Base-by-base conservation (phyloP, 1,140 invertebrate species). In the Microplitis demolitor region DNA sequence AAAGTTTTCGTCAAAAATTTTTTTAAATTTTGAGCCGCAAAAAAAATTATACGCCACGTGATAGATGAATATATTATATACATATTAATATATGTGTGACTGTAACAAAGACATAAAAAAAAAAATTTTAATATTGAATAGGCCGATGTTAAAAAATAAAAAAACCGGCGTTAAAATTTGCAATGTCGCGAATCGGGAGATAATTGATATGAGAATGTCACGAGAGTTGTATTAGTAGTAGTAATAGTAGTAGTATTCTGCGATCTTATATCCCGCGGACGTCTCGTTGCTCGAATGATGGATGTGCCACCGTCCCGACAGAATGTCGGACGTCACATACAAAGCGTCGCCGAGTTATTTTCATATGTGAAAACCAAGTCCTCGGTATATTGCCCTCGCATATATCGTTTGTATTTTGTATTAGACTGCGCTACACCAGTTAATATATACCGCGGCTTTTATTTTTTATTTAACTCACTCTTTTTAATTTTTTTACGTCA, bases 261-360 rank as follows among this genome's bases (percentile, higher is more conserved):
- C 51, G 31, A 51, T 33, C 4, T 24, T 31, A 51, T 66, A 50
- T 72, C 33, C 45, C 39, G 60, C 60, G 39, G 60, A 63, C 69
- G 73, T 74, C 75, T 72, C 69, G 60, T 76, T 82, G 77, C 74
- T 73, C 75, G 79, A 81, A 82, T 84, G 83, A 84, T 83, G 79
- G 78, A 83, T 83, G 76, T 78, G 66, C 76, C 72, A 39, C 58
- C 78, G 77, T 78, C 79, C 73, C 78, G 76, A 80, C 80, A 74
- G 76, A 77, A 76, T 78, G 78, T 82, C 82, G 81, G 78, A 77
- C 78, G 78, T 81, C 78, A 81, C 77, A 78, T 79, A 81, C 78
- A 80, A 79, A 83, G 66, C 78, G 69, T 78, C 74, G 77, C 76
- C 70, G 77, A 82, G 80, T 82, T 84, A 84, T 84, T 84, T 84